Conservation (phyloP, 1,140 invertebrate species). For the Hyposmocoma kahamanoa region DNA sequence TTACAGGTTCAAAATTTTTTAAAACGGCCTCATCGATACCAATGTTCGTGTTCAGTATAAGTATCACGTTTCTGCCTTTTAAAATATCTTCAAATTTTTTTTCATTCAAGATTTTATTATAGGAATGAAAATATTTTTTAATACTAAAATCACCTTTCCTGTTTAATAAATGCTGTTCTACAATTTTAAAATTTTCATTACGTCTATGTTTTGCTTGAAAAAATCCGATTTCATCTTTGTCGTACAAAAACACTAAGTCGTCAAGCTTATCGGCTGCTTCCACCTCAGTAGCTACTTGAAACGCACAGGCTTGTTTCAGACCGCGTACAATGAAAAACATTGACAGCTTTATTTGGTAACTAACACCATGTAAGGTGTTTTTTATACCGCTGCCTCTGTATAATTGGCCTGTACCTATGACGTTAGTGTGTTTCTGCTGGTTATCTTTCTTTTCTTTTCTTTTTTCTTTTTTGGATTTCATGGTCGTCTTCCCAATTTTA, state of each 20-base stretch:
- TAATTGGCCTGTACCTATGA: background rate
- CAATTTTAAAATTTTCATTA: background rate
- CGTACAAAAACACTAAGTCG: background rate
- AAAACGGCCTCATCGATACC: no score
- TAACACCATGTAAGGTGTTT: background rate
- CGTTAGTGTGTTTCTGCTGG: no score
- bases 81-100: no score
- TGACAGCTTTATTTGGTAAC: background rate
- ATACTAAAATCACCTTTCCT: background rate
- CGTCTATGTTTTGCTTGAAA: background rate
- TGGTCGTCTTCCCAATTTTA: no score
- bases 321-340: background rate
- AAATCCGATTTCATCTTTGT: background rate
- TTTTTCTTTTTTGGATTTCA: no score
- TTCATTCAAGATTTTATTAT: background rate
- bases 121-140: background rate
- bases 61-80: no score
- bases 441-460: no score
- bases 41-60: no score
- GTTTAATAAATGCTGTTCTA: background rate
- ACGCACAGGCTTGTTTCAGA: background rate
- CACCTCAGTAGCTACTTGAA: background rate
- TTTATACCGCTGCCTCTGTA: background rate
- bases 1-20: no score
- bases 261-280: background rate